Evolutionary conservation across 2,888 invertebrate genomes (phyloP), one percentile per base, ranked within the genome.

Genomic region (Lottia gigantea): DNA sequence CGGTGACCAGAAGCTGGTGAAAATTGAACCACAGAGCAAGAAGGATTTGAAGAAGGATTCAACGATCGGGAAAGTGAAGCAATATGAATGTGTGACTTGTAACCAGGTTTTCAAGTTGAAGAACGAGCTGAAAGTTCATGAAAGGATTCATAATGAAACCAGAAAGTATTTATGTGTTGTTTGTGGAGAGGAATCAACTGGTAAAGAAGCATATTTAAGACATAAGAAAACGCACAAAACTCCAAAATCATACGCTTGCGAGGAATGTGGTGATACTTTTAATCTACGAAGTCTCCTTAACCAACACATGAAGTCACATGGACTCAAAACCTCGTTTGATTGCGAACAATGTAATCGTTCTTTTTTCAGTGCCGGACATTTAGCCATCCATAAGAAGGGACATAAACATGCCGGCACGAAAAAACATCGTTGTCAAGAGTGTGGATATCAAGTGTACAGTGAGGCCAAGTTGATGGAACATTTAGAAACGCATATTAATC

Each of bases 331-430:
- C 6, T 23, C 55, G 11, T 55, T 55, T 55, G 55, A 55, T 55
- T 55, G 55, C 23, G 23, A 23, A 23, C 19, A 19, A 55, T 55
- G 55, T 55, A 55, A 55, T 55, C 55, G 55, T 2, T 55, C 55
- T 23, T 55, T 55, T 23, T 55, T 55, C 19, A 55, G 55, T 23
- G 55, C 55, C 11, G 55, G 55, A 12, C 55, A 55, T 55, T 55
- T 55, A 55, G 55, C 55, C 19, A 55, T 55, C 14, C 55, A 55
- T 55, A 19, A 55, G 23, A 55, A 55, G 12, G 55, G 55, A 11
- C 55, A 55, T 55, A 55, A 55, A 14, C 55, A 55, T 11, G 55
- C 55, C 11, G 55, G 55, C 8, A 55, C 55, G 19, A 55, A 55
- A 19, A 55, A 55, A 14, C 55, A 55, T 4, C 55, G 55, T 11